Percentiles rank a stretch among this genome's conserved stretches.
Conservation (phyloP, 2,888 invertebrate genomes). For the Trachelus tabidus region DNA sequence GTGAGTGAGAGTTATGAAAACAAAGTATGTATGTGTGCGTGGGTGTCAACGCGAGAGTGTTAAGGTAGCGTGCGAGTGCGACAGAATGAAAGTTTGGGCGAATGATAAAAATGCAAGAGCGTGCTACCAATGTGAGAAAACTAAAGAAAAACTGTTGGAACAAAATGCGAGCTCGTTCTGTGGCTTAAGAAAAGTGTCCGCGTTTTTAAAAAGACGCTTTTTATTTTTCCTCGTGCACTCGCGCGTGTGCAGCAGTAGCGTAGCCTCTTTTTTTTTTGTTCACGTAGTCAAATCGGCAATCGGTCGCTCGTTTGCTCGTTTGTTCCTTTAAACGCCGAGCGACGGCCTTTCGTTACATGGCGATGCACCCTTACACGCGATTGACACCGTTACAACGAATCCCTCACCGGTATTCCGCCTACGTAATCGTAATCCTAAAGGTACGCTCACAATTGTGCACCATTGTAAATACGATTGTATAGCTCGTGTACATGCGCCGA, state of each 20-base stretch:
- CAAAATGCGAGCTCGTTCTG: background rate
- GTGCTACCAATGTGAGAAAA: background rate
- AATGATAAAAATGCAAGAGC: background rate
- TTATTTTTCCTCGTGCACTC: background rate
- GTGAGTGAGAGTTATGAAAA: background rate
- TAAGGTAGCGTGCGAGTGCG: background rate
- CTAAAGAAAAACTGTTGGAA: background rate
- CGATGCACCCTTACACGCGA: background rate
- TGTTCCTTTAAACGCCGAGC: background rate
- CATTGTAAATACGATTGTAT: conserved; percentile 47
- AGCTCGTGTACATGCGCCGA: conserved; percentile 27
- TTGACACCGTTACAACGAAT: background rate
- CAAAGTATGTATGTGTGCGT: background rate
- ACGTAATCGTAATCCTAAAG: conserved; percentile 5
- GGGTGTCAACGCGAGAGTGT: background rate
- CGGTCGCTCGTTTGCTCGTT: background rate
- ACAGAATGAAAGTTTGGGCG: background rate
- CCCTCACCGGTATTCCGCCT: conserved; percentile 1
- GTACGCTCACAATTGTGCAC: conserved; percentile 35
- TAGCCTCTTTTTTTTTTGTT: background rate
- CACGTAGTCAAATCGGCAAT: background rate
- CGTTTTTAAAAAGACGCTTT: background rate
- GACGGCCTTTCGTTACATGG: background rate
- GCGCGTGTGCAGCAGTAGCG: background rate
- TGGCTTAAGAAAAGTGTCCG: background rate